Evolutionary conservation across 2,797 vertebrate genomes (phyloP), one percentile per base, ranked within the genome.

Genomic region (Notolepis coatsorum): DNA sequence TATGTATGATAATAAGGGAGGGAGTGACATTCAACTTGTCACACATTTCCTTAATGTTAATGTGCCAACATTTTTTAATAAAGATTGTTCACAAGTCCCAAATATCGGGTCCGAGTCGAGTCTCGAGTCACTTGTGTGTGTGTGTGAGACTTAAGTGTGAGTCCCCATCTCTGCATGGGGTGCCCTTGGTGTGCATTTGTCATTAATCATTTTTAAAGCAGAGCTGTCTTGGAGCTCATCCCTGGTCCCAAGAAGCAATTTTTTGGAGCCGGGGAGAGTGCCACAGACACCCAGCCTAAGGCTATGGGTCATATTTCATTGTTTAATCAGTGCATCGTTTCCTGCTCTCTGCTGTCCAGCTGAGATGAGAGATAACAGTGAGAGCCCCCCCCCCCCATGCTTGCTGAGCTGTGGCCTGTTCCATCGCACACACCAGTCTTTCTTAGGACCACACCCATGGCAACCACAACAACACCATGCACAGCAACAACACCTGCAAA

Each of bases 151-250:
- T n/a, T n/a, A n/a, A n/a, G n/a, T n/a, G n/a, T n/a, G n/a, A n/a
- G n/a, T n/a, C n/a, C n/a, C n/a, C n/a, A n/a, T n/a, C n/a, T n/a
- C n/a, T n/a, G n/a, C n/a, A n/a, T n/a, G n/a, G 45, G 71, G 59
- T 61, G 71, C 73, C 81, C 77, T 76, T 37, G 53, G 37, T 27
- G 64, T 30, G 74, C 66, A 81, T 75, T 65, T 56, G 72, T 63
- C 84, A 66, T 88, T 85, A 65, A 73, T 84, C 86, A 47, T 3
- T 68, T 79, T 85, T 77, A 75, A 71, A 70, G 65, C 52, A 42
- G 73, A 51, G 63, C 74, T 21, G 75, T 67, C 4, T 37, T 21
- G 17, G 71, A 27, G 24, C 28, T 20, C 37, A 5, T 21, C 37
- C 59, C 38, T 46, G 43, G 60, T 57, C 50, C 76, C 74, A 51